A percentile compares a stretch with the other conserved stretches of the same genome.
These are phyloP conservation scores for Peromyscus melanophrys DNA, from an alignment of 2,797 vertebrate species.

Conservation along the genomic window DNA sequence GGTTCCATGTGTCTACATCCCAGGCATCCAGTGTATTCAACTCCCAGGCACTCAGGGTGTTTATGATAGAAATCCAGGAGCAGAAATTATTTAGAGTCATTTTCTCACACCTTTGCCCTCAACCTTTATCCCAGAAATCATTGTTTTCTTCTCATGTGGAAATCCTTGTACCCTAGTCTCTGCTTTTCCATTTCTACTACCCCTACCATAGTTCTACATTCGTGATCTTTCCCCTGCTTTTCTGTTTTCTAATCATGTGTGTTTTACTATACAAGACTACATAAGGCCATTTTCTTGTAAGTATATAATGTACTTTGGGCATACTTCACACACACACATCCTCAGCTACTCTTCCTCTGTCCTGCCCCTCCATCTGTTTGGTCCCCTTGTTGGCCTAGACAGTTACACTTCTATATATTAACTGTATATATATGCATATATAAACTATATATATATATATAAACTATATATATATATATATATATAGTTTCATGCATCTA, in stretches of 20 bases:
- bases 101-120: background rate
- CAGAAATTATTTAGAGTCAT: background rate
- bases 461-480: background rate
- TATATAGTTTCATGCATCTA: background rate
- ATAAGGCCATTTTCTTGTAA: background rate
- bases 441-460: background rate
- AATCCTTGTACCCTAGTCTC: background rate
- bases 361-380: too few species aligned
- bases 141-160: background rate
- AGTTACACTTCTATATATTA: background rate
- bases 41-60: background rate
- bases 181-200: background rate
- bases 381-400: background rate
- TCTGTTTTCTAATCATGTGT: background rate
- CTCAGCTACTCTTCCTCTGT: background rate
- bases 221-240: background rate
- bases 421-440: background rate
- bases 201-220: background rate
- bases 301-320: background rate
- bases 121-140: accelerated
- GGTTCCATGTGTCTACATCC: background rate
- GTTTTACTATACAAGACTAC: background rate
- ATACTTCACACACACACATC: background rate
- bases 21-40: background rate
- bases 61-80: background rate